Base-by-base conservation (phyloP, 2,888 invertebrate genomes). In the Tenodera sinensis region DNA sequence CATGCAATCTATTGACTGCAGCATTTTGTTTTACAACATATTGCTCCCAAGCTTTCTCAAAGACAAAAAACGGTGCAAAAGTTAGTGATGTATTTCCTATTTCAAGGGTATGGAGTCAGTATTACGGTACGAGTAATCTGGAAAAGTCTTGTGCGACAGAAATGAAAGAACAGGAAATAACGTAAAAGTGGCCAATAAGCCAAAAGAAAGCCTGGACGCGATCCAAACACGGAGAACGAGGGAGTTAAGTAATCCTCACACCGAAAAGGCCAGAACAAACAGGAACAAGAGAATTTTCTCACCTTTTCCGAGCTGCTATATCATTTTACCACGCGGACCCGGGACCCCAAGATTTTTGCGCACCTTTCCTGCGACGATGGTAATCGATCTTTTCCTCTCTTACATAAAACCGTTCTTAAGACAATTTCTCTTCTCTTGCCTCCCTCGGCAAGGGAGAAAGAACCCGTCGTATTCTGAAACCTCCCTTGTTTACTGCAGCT, bases 401-500 rank as follows among this genome's bases (percentile, higher is more conserved):
- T 85, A 85, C 27, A 85, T 85, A 85, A 85, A 85, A 47, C 27
- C 85, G 85, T 85, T 85, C 85, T 85, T 85, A 85, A 85, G 85
- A 85, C 47, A 47, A 47, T 25, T 85, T 85, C 85, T 85, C 85
- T 85, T 47, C 15, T 27, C 14, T 47, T 47, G 25, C 42, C 85
- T 85, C 47, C 27, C 42, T 25, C 85, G n/a, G 9, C 42, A 47
- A 85, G 34, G 14, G 85, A 85, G 47, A 54, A 71, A 71, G 54
- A 71, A 71, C 20, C 15, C 54, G 25, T 71, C 54, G 54, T 25
- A 71, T 20, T 71, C 54, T 25, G 20, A 71, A 71, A 71, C 54
- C 54, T 54, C 25, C n/a, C 27, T 54, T 85, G 85, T 85, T 85
- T 85, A 85, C 85, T 85, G 85, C 47, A 20, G 54, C 54, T 71